Base-by-base conservation (phyloP, 2,888 invertebrate genomes). In the Callinectes sapidus region DNA sequence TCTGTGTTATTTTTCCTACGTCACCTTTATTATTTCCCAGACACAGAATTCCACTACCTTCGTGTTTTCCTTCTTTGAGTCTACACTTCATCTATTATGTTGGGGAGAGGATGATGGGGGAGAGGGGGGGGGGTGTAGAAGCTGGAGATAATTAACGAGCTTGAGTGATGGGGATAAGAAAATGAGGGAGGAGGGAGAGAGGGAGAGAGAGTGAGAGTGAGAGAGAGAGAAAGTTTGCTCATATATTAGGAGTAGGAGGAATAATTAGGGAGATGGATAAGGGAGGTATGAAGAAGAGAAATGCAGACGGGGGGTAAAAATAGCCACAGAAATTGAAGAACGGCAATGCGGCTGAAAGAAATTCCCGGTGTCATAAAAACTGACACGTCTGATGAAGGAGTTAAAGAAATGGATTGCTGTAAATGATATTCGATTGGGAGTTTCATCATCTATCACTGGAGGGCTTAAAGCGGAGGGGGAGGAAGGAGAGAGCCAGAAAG, bases 151-250 rank as follows among this genome's bases (percentile, higher is more conserved):
- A 81, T 81, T 81, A 81, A 81, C 81, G 81, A 81, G 35, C 35
- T 6, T 81, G 81, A 81, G 81, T 81, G 35, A 81, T 81, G 81
- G 81, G 81, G 81, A 35, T 32, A 81, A 81, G 81, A 81, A 81
- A 81, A 81, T 81, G 81, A 81, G 81, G 35, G 81, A 81, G 81
- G 81, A 81, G 81, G 71, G 81, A 81, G 35, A 81, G 71, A 61
- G 55, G 13, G n/a, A n/a, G n/a, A n/a, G n/a, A n/a, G n/a, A n/a
- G n/a, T n/a, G n/a, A n/a, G 61, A 61, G 61, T 61, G 61, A 71
- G 81, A 81, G 81, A 71, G 81, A 81, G 81, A 81, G 81, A 81
- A 81, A 81, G 81, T 81, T 81, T 81, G 81, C 81, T 81, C 81
- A 81, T 81, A 81, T 81, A 81, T 81, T 81, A 81, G n/a, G 81